Evolutionary conservation across 2,888 invertebrate genomes (phyloP), one percentile per base, ranked within the genome.

Genomic region (Xestia ashworthii): DNA sequence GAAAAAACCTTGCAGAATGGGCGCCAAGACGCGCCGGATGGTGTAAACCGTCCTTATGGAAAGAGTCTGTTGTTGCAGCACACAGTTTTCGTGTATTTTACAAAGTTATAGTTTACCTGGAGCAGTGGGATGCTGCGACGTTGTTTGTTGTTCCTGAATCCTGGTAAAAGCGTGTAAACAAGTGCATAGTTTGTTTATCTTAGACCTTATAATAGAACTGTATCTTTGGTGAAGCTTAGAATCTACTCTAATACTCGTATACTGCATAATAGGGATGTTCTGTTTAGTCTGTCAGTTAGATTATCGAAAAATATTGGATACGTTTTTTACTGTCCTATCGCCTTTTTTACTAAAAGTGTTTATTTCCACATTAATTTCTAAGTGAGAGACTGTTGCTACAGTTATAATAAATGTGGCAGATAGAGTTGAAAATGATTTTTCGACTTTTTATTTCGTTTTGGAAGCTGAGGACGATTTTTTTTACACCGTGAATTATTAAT

Each of bases 31-130:
- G 32, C 19, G 9, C 19, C 60, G 32, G 3, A 32, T 9, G 32
- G 32, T 60, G 44, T 71, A 46, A 48, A 19, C 9, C 5, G n/a
- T n/a, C 16, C 55, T 11, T 55, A 22, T 22, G 32, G 19, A 50
- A 75, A 46, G 38, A 38, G n/a, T 55, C 6, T 71, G 70, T 70
- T 75, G 71, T 62, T 73, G 48, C 41, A 44, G 44, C 66, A 32
- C n/a, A 55, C 65, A 84, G 65, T 66, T 76, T 58, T 11, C 16
- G 74, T 81, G 48, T 85, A 64, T 82, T 77, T 73, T 82, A 50
- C 58, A 68, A 82, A 76, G 77, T 82, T 71, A 60, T 48, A 67
- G 48, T 25, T 62, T 68, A 76, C 72, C 55, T 67, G 38, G 11
- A 67, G 65, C 67, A 68, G 66, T 67, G 71, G 67, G 68, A 76